Evolutionary conservation across 2,797 vertebrate genomes (phyloP).

Genomic region (Eulemur mongoz): DNA sequence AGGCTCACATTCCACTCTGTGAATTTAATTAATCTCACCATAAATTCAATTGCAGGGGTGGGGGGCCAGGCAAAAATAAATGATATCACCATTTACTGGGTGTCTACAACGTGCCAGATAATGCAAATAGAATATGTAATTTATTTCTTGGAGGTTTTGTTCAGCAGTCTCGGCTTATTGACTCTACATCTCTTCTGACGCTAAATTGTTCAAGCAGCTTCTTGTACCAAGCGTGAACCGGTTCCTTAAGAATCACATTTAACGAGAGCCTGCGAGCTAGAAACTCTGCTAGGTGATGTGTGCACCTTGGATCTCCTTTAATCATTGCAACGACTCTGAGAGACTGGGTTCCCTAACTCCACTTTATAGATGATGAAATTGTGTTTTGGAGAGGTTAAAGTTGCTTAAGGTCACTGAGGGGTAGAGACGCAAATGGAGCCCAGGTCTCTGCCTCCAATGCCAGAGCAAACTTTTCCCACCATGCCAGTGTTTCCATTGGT

Average conservation of each 20-base stretch:
- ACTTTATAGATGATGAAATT: neutral
- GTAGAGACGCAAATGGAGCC: neutral
- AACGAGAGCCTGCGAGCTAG: neutral
- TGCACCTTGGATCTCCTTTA: neutral
- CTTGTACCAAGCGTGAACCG: neutral
- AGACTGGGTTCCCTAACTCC: neutral
- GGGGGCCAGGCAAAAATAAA: neutral
- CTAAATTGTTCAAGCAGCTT: neutral
- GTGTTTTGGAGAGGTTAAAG: neutral
- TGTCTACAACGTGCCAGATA: neutral
- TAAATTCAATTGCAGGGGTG: neutral
- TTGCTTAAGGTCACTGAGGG: neutral
- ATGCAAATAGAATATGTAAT: neutral
- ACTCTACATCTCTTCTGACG: neutral
- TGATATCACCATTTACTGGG: neutral
- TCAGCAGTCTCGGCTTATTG: neutral
- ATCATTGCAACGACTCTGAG: neutral
- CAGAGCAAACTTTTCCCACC: neutral
- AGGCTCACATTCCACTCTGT: neutral
- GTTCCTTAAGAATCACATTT: neutral
- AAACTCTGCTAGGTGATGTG: neutral
- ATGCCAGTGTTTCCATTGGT: accelerated
- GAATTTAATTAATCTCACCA: neutral
- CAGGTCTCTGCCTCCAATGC: neutral
- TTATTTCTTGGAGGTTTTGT: neutral